Conservation (phyloP, 2,113 vertebrate genomes). For the Mormoops blainvillei region DNA sequence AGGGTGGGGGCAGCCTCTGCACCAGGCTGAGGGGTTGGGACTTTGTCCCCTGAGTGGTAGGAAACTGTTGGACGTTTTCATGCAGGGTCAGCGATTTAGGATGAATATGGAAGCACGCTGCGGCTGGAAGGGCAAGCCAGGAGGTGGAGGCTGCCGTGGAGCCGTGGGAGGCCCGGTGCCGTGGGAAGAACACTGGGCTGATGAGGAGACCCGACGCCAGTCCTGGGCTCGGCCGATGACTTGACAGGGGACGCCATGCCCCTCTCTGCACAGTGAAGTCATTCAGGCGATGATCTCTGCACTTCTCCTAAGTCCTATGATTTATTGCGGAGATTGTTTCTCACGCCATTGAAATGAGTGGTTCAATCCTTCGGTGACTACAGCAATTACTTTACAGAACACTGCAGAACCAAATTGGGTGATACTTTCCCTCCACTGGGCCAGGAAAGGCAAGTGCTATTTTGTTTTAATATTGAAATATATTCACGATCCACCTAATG, state of each 20-base stretch:
- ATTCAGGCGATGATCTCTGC: background rate
- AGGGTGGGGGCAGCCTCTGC: background rate
- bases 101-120: background rate
- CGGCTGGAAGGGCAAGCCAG: fast-evolving
- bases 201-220: too few species aligned
- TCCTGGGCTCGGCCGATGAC: background rate
- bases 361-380: background rate
- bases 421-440: background rate
- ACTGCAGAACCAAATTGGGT: background rate
- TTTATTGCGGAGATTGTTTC: background rate
- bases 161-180: too few species aligned
- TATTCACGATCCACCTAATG: background rate
- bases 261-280: background rate
- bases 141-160: fast-evolving
- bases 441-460: background rate
- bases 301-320: background rate
- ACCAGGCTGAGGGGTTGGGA: too few species aligned
- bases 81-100: fast-evolving
- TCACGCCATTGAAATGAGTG: background rate
- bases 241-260: background rate
- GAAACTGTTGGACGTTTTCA: background rate
- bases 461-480: background rate
- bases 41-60: background rate
- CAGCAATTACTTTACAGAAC: background rate
- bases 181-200: too few species aligned